These are phyloP conservation scores for Pyrocephalus nanus DNA, from an alignment of 2,797 vertebrate genomes.

Conservation along the genomic window DNA sequence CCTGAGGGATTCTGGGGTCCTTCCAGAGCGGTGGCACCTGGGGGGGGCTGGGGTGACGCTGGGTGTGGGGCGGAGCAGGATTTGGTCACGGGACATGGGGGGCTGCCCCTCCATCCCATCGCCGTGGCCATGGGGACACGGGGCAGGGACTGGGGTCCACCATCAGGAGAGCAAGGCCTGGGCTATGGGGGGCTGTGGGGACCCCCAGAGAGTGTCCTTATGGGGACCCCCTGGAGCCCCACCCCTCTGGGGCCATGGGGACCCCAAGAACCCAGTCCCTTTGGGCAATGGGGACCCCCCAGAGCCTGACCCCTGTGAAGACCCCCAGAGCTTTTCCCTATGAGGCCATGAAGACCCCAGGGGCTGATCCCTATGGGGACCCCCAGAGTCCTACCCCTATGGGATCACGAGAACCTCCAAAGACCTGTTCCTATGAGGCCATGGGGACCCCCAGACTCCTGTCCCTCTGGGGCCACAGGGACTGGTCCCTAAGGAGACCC, in stretches of 20 bases:
- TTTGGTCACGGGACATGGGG: rapidly evolving
- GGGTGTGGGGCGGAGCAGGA: neutral
- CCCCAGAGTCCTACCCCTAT: rapidly evolving
- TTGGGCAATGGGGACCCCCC: neutral
- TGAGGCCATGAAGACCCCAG: neutral
- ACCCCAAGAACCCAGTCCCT: too few relatives aligned
- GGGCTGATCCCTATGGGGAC: neutral
- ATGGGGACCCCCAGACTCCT: neutral
- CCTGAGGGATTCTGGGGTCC: neutral
- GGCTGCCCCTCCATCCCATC: neutral
- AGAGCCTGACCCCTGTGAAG: neutral
- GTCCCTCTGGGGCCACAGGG: too few relatives aligned
- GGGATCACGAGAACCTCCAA: too few relatives aligned
- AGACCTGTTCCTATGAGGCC: rapidly evolving
- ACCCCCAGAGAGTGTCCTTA: neutral
- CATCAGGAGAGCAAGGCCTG: neutral
- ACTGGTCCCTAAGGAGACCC: neutral
- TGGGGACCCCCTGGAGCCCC: neutral
- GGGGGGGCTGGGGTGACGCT: neutral
- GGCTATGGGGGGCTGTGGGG: too few relatives aligned
- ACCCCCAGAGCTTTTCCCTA: neutral
- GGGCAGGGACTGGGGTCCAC: neutral
- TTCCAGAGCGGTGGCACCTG: neutral
- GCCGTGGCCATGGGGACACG: rapidly evolving
- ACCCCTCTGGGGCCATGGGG: neutral